Conservation (phyloP, 1,140 invertebrate species). For the Microplitis mediator region DNA sequence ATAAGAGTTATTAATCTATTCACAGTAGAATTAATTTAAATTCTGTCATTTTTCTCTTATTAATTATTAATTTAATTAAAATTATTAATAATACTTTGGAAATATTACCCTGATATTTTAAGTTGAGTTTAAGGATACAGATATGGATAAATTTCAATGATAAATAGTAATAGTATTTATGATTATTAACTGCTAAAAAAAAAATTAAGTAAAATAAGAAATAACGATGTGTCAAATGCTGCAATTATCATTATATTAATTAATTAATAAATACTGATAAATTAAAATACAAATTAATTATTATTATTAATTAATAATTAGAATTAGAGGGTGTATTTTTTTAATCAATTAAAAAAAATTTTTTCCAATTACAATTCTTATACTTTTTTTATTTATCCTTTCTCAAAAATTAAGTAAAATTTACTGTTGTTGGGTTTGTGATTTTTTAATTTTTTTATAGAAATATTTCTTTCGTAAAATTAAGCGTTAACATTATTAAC, state of each 20-base stretch:
- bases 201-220: constrained; percentile 17
- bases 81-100: constrained; percentile 40
- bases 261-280: constrained; percentile 31
- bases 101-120: constrained; percentile 43
- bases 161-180: constrained; percentile 37
- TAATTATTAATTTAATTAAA: constrained; percentile 11
- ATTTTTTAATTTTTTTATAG: no score
- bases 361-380: constrained; percentile 21
- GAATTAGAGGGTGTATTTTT: no score
- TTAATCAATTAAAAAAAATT: no score
- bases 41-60: constrained; percentile 21
- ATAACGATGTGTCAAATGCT: constrained; percentile 50
- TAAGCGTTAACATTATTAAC: no score
- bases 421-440: no score
- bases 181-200: constrained; percentile 38
- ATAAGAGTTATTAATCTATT: neutral
- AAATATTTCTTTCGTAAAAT: no score
- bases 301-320: constrained; percentile 35
- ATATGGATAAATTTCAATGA: constrained; percentile 21
- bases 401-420: no score
- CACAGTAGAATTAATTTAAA: neutral
- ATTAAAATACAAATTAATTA: constrained; percentile 38
- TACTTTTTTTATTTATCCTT: constrained; percentile 36
- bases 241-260: constrained; percentile 47
- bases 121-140: constrained; percentile 38